Base-by-base conservation (phyloP, 2,888 invertebrate species). In the Caenorhabditis zanzibari region DNA sequence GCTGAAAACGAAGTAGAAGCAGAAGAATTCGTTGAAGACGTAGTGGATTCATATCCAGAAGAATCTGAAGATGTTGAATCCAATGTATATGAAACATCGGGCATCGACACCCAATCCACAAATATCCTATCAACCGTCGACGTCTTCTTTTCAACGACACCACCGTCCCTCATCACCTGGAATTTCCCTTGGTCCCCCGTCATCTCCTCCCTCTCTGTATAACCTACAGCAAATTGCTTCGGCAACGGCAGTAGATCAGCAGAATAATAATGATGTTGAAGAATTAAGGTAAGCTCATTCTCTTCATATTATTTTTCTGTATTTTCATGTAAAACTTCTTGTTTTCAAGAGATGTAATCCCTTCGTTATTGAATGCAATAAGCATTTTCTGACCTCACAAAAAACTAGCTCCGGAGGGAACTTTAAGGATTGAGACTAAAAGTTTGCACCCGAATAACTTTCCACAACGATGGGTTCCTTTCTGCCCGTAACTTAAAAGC, bases 201-300 rank as follows among this genome's bases (percentile, higher is more conserved):
- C 82, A 35, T 85, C 86, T 26, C 86, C 86, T 19, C 88, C 88
- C 4, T 88, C 88, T 49, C 75, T 88, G 24, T 85, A 82, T 79
- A 87, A 87, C 59, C 73, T 88, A 24, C 82, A 84, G 22, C 85
- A 87, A 32, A 79, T 84, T 19, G 80, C 83, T 41, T 71, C 75
- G 19, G 69, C 66, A 24, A 72, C 71, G 0, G 83, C 58, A 14
- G 69, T 83, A 26, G 75, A 76, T 66, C 73, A 72, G 22, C 68
- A 75, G 41, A 68, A 69, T 69, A 68, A 69, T 69, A 73, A 82
- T 26, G 82, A 82, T 69, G 61, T 86, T 14, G 86, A 83, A 58
- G 88, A 88, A 44, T 72, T 88, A 47, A 88, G 88, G 88, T 88
- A 54, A 7, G 68, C 61, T 26, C 16, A 14, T n/a, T 26, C 58